These are phyloP conservation scores for Syncerus caffer DNA, from an alignment of 2,797 vertebrate genomes.

Conservation along the genomic window DNA sequence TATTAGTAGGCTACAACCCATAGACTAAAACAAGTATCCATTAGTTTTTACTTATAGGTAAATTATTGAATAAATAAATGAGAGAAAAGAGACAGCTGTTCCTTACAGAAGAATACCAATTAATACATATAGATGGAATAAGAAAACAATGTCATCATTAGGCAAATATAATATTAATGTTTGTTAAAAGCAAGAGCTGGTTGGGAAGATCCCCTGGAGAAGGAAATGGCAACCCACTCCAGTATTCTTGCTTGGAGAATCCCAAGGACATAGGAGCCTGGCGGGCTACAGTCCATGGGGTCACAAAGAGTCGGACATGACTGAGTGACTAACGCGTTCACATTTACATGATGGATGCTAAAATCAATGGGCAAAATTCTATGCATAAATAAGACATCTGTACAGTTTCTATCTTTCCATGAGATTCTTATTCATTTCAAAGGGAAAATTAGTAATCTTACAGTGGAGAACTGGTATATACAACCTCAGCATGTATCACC, in stretches of 20 bases:
- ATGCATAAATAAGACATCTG: neutral
- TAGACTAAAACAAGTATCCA: neutral
- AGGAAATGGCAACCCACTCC: neutral
- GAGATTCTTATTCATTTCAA: conserved; percentile 26
- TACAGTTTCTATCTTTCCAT: neutral
- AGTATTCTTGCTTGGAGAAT: neutral
- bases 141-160: conserved; percentile 16
- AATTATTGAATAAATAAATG: neutral
- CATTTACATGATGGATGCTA: neutral
- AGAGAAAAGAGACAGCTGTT: neutral
- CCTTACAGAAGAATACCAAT: neutral
- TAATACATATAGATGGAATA: neutral
- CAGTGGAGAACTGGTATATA: neutral
- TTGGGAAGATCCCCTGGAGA: neutral
- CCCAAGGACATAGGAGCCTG: neutral
- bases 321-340: neutral
- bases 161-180: conserved; percentile 2
- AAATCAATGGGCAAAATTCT: neutral
- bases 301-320: neutral
- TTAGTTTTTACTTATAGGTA: neutral
- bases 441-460: neutral
- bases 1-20: neutral
- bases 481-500: neutral
- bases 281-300: neutral
- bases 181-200: neutral